Evolutionary conservation across 2,113 vertebrate species (phyloP).

Genomic region (Toxotes chatareus): DNA sequence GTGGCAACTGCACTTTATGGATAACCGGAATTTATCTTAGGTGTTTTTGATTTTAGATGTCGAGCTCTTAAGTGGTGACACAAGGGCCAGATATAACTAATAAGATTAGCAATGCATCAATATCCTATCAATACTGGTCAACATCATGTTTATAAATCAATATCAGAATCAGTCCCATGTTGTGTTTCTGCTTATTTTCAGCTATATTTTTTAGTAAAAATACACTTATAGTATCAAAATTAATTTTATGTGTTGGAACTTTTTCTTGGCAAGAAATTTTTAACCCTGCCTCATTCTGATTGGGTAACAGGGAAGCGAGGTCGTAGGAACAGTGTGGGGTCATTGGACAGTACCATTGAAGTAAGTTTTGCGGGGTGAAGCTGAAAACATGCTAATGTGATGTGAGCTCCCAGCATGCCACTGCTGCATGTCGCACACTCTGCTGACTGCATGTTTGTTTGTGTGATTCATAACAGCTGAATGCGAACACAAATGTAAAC

Average conservation of each 20-base stretch:
- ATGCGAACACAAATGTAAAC: not conserved
- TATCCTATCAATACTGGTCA: not conserved
- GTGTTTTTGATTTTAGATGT: not conserved
- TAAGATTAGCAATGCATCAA: not conserved
- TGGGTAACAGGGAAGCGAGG: slow-evolving; percentile 92
- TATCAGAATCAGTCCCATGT: not conserved
- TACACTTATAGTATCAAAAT: not conserved
- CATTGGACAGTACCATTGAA: slow-evolving; percentile 96
- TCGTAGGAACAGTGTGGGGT: slow-evolving; percentile 95
- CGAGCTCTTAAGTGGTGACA: too few relatives aligned
- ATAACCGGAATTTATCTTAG: too few relatives aligned
- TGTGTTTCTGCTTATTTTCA: not conserved
- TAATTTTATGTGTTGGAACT: not conserved
- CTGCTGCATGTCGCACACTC: not conserved
- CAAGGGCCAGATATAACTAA: not conserved
- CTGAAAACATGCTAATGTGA: slow-evolving; percentile 1
- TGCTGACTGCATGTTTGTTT: slow-evolving; percentile 17
- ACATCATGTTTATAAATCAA: not conserved
- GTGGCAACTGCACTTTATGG: not conserved
- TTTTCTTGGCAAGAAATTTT: not conserved
- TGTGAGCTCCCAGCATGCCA: slow-evolving; percentile 7
- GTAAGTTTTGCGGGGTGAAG: slow-evolving; percentile 85
- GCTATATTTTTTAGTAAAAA: too few relatives aligned
- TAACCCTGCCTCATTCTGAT: slow-evolving; percentile 68
- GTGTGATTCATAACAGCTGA: not conserved